phyloP scores from a whole-genome alignment of 2,797 vertebrate genomes.

The Mycteria americana region DNA sequence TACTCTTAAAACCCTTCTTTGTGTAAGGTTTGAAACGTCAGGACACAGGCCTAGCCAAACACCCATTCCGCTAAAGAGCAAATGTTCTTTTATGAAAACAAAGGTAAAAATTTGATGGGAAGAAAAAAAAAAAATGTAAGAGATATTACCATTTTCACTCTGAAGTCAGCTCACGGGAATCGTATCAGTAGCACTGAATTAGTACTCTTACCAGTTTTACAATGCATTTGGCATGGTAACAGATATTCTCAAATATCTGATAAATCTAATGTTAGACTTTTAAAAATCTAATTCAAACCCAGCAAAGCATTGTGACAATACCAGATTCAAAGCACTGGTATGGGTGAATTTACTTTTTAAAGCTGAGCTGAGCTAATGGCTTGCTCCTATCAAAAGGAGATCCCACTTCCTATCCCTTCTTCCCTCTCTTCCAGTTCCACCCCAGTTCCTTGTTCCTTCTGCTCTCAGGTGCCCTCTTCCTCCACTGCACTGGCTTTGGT shows the following conservation, averaged over 20 bases:
- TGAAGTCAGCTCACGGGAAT: not conserved
- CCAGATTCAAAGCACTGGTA: not conserved
- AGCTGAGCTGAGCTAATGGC: not conserved
- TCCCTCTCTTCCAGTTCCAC: not conserved
- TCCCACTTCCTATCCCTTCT: not conserved
- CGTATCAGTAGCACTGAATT: not conserved
- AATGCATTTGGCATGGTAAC: not conserved
- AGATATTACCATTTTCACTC: not conserved
- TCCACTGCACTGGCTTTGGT: not conserved
- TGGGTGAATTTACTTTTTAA: not conserved
- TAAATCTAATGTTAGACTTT: not conserved
- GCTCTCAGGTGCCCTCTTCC: not conserved
- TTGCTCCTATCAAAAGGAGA: not conserved
- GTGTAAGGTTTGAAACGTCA: not conserved
- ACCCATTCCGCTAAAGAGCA: not conserved
- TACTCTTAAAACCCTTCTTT: not conserved
- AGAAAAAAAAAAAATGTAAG: not conserved
- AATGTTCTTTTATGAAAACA: not conserved
- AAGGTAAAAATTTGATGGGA: not conserved
- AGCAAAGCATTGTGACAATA: not conserved
- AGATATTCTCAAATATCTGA: not conserved
- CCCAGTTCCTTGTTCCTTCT: not conserved
- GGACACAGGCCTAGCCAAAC: not conserved
- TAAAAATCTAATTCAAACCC: not conserved
- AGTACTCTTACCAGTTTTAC: not conserved